These are phyloP conservation scores for Crotalus helleri DNA, from an alignment of 2,113 vertebrate genomes.

Conservation along the genomic window DNA sequence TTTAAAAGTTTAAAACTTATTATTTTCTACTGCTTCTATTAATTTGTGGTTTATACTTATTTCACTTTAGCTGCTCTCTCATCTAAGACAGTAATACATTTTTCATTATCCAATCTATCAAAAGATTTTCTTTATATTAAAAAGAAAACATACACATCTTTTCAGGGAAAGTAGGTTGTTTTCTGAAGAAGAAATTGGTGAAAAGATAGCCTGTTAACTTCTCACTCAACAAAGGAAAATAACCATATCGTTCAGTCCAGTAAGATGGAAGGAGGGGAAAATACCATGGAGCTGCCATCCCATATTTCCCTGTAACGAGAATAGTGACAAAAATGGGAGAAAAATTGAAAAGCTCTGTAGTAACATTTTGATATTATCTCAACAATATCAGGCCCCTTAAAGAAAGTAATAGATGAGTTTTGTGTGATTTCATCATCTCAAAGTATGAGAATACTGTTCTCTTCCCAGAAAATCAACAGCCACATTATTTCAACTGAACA, in stretches of 20 bases:
- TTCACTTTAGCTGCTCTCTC: not conserved
- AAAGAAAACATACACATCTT: conserved; percentile 70
- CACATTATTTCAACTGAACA: not conserved
- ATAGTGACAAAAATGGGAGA: conserved; percentile 19
- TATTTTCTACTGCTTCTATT: not conserved
- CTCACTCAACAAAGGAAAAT: conserved; percentile 56
- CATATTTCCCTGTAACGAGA: conserved; percentile 81
- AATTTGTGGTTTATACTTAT: not conserved
- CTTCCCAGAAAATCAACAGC: not conserved
- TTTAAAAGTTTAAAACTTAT: not conserved
- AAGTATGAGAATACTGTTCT: not conserved
- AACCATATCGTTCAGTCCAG: conserved; percentile 79
- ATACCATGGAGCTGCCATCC: conserved; percentile 88
- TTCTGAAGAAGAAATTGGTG: conserved; percentile 81
- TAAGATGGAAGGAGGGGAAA: conserved; percentile 90
- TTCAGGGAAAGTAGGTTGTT: conserved; percentile 63
- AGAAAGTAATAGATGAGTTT: not conserved
- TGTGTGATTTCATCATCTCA: not conserved
- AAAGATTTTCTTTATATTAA: not conserved
- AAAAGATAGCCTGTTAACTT: conserved; percentile 73
- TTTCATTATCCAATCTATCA: not conserved
- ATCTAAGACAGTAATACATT: not conserved
- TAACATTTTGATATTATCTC: not conserved
- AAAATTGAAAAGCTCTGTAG: not conserved
- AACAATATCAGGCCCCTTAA: not conserved